Evolutionary conservation across 2,888 invertebrate species (phyloP), one percentile per base, ranked within the genome.

Genomic region (Pogonocherus hispidulus): DNA sequence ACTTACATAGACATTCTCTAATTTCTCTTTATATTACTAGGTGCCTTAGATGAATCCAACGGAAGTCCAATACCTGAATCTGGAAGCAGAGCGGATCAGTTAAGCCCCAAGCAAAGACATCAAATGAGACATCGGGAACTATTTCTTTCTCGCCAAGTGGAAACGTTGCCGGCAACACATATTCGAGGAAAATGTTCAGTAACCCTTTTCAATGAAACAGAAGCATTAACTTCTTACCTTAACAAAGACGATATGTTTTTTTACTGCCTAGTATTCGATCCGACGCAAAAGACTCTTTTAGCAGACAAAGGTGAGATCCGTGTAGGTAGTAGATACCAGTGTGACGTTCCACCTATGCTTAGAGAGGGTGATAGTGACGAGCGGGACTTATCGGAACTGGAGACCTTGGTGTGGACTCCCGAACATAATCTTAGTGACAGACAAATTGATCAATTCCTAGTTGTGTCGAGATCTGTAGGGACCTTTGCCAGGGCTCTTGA

Each of bases 401-500:
- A 99, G 87, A 93, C 95, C 69, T 87, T 98, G 81, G 92, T 98
- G 74, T 99, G 98, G 97, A 95, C 96, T 73, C 97, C 99, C 52
- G 91, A 93, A 80, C 97, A 98, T 87, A 91, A 90, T 79, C 90
- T 99, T 77, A 92, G 94, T 77, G 98, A 99, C 88, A 91, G 96
- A 82, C 97, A 99, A 88, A 98, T 99, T 81, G 99, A 99, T 90
- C 98, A 99, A 88, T 99, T 98, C 88, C 91, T 99, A 81, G 98
- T 99, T 80, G 93, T 93, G 75, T 93, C 93, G 75, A 92, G 95
- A 81, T 98, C 98, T 55, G 97, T 99, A 77, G 99, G 99, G 78
- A 99, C 99, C 75, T 99, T 99, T 89, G 99, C 99, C 97, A 92
- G 99, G 78, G 99, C 99, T 69, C 91, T 99, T 76, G 99, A 99